Conservation (phyloP, 2,888 invertebrate genomes). For the Chymomyza fuscimana region DNA sequence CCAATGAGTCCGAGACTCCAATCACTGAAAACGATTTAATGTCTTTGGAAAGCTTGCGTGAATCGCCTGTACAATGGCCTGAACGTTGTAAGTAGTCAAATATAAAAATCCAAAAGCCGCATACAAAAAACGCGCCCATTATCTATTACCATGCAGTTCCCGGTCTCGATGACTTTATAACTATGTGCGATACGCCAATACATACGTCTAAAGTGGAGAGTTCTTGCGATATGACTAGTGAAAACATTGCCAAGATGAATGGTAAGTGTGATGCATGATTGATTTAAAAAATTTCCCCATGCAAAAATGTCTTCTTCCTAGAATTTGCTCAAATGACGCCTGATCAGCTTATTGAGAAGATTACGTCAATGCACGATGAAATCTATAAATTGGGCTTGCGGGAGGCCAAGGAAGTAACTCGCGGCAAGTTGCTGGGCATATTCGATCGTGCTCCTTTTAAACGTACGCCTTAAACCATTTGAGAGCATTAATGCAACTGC, state of each 20-base stretch:
- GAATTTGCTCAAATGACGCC: constrained; percentile 88
- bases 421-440: constrained; percentile 96
- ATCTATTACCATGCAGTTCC: constrained; percentile 84
- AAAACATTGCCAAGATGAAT: constrained; percentile 88
- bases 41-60: constrained; percentile 93
- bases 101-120: too few relatives aligned
- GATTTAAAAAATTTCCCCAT: too few relatives aligned
- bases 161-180: constrained; percentile 92
- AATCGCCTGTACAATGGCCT: constrained; percentile 97
- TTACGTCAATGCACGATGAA: constrained; percentile 94
- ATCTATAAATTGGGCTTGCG: constrained; percentile 96
- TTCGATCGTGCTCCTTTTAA: constrained; percentile 79
- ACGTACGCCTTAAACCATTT: not conserved
- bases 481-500: too few relatives aligned
- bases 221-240: constrained; percentile 85
- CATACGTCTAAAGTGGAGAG: constrained; percentile 83
- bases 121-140: too few relatives aligned
- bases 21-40: constrained; percentile 83
- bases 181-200: constrained; percentile 82
- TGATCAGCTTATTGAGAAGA: constrained; percentile 93
- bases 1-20: constrained; percentile 1
- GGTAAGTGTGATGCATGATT: constrained; percentile 82
- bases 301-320: constrained; percentile 66
- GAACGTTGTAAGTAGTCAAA: constrained; percentile 89
- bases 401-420: constrained; percentile 97